Percentiles rank a stretch among this genome's conserved stretches.
Conservation (phyloP, 2,797 vertebrate species). For the Sitta carolinensis region DNA sequence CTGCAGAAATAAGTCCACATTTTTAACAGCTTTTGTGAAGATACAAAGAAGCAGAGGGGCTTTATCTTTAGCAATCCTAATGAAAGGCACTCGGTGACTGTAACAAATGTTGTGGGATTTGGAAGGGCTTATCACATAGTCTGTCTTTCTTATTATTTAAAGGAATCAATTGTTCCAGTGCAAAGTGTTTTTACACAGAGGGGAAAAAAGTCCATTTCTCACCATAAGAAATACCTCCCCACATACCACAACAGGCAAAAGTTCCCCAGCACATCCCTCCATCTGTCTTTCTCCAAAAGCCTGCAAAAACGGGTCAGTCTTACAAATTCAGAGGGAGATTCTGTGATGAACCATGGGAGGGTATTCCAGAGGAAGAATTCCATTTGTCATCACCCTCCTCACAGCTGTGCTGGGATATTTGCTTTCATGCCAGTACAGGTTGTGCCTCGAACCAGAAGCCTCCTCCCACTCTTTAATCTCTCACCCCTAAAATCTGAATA, state of each 20-base stretch:
- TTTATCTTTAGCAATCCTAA: slow-evolving; percentile 45
- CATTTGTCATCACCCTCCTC: neutral
- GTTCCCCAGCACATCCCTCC: neutral
- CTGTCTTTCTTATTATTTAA: slow-evolving; percentile 23
- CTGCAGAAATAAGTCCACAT: neutral
- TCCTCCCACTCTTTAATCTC: neutral
- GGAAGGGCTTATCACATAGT: neutral
- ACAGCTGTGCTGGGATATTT: neutral
- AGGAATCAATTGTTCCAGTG: neutral
- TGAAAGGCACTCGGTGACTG: neutral
- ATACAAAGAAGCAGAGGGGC: slow-evolving; percentile 5
- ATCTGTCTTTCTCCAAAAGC: neutral
- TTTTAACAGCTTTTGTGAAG: slow-evolving; percentile 44
- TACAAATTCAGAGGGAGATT: neutral
- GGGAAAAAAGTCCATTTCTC: neutral
- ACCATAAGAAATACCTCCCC: neutral
- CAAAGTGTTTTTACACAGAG: neutral
- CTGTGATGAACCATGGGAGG: neutral
- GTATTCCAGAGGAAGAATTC: neutral
- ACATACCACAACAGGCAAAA: neutral
- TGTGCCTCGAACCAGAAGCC: neutral
- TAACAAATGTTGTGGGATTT: neutral
- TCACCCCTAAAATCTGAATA: neutral
- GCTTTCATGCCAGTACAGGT: neutral
- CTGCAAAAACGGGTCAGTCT: neutral